Evolutionary conservation across 2,888 invertebrate species (phyloP), one percentile per base, ranked within the genome.

Genomic region (Lithophane leautieri): DNA sequence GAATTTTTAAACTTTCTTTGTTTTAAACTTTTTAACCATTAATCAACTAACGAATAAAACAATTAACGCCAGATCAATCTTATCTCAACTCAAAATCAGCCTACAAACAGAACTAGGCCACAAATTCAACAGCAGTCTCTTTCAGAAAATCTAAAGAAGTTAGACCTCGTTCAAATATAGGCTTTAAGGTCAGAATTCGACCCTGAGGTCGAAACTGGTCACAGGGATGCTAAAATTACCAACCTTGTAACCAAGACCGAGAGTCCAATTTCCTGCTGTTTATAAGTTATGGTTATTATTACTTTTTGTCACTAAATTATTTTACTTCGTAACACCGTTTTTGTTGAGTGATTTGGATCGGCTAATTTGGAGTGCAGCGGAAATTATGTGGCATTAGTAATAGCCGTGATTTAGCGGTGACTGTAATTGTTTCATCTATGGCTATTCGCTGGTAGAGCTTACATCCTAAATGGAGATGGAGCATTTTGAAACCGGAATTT

Each of bases 191-290:
- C 75, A 84, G 52, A 34, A 19, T 40, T 7, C 54, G 65, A 58
- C 80, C 70, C 54, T 71, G 76, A 71, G 61, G 28, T 65, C 72
- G 56, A 47, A 75, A 73, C 50, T 70, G 75, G 76, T 76, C 74
- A 78, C 70, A 69, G 14, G 28, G 28, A 40, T 40, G 16, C 50
- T 61, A 42, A 69, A 73, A 71, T 67, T 28, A 76, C 60, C 42
- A 78, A 80, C 78, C 78, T 70, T 65, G 22, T 42, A 42, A 63
- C 34, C 70, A 62, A 28, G 22, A 47, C 19, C 2, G 34, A 70
- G 16, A 50, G 70, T 76, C 61, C 62, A 86, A 86, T 86, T 86
- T 86, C 86, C 80, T 86, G 70, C 80, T 86, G 70, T 79, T 63
- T 34, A 66, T 19, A 50, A 25, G 11, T 69, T 44, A 16, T n/a